Evolutionary conservation across 1,140 invertebrate species (phyloP), one percentile per base, ranked within the genome.

Genomic region (Aphaenogaster rudis): DNA sequence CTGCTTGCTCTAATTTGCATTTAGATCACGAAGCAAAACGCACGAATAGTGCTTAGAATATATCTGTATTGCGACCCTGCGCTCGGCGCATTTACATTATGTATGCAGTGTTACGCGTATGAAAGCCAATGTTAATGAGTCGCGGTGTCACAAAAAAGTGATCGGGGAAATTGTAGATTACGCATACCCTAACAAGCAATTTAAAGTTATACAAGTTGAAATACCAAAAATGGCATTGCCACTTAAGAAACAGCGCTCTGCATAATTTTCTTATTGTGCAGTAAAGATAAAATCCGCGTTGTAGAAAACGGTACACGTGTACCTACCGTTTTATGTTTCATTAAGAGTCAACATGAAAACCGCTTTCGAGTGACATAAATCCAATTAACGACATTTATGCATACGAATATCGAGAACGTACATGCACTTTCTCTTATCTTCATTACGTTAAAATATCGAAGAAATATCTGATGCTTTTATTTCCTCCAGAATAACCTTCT

Each of bases 101-200:
- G 54, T 45, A 21, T 33, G 42, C 13, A 28, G 42, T 28, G 33
- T 81, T 45, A 54, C 52, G 11, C 42, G 42, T 50, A 66, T 66
- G 80, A 77, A 69, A 81, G 72, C 64, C 67, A 69, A 71, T 39
- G 57, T 57, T 74, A 87, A 66, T 11, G 74, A 82, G 42, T 61
- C 45, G 7, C 61, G 15, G n/a, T 61, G 36, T 45, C 28, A 3
- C 52, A 9, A 64, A 78, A 89, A 78, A 71, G 71, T 54, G 39
- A 87, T 79, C 72, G 42, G 45, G 50, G 50, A 82, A 87, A 89
- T 67, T 45, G 64, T 82, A 66, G 67, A 78, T 90, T 71, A 72
- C 52, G 4, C n/a, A 42, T 28, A 45, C 42, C 5, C 8, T 45
- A 33, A 28, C 11, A 13, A 54, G 36, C 64, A 54, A 86, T 61